Evolutionary conservation across 1,140 invertebrate genomes (phyloP), one percentile per base, ranked within the genome.

Genomic region (Papilio glaucus): DNA sequence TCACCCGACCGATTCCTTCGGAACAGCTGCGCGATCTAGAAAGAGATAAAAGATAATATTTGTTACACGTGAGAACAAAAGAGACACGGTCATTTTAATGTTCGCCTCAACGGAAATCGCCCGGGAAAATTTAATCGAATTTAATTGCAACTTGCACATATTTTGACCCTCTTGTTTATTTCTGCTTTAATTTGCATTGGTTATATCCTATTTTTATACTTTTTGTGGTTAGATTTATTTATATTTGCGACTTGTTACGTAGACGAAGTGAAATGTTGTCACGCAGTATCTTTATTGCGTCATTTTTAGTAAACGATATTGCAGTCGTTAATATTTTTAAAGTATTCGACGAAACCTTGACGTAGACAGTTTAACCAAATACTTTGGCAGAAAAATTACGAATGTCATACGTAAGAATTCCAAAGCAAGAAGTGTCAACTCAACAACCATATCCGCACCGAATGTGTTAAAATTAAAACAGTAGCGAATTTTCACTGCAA

Each of bases 81-180:
- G 42, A 53, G 42, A 69, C 18, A 21, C 65, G 18, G 10, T 68
- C 18, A 38, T 45, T 45, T 26, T 41, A 12, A 39, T 45, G 24
- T 68, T 68, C 24, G 65, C 18, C 65, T 68, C 41, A 24, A 68
- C 41, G 41, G n/a, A 45, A n/a, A 45, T 45, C 26, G 65, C 65
- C 65, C 65, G 65, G 39, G 38, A 68, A 68, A 68, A 68, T 68
- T 68, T 24, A 68, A 45, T 57, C 7, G 21, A 53, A 13, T 53
- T 53, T 24, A 24, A 57, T 18, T 26, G 4, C 49, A 53, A 53
- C 21, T 57, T 57, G 21, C 12, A 57, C n/a, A 24, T 57, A 26
- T 24, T 57, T 57, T 26, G 18, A 13, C 18, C 9, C 49, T 3
- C 3, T 12, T 21, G 10, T 18, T 49, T 49, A 15, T 49, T 18